phyloP scores from a whole-genome alignment of 2,888 invertebrate genomes.

The Drosophila atripex region DNA sequence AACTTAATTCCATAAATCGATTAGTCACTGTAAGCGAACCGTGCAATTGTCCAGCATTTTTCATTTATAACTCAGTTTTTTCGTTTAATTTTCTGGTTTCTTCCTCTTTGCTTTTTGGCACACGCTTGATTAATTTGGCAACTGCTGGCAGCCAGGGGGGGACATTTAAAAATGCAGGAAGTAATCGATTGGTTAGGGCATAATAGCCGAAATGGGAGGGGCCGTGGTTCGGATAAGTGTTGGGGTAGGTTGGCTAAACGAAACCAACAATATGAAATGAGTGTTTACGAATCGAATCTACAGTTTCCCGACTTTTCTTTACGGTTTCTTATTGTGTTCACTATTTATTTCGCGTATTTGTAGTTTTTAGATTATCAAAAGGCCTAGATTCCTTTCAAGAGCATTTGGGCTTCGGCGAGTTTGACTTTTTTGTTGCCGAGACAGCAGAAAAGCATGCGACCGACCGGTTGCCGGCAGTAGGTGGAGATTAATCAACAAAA shows the following conservation, averaged over 20 bases:
- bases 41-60: constrained; percentile 74
- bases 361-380: background rate
- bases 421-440: constrained; percentile 1
- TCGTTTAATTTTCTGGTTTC: constrained; percentile 29
- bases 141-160: constrained; percentile 13
- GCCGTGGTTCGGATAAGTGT: constrained; percentile 7
- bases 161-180: constrained; percentile 47
- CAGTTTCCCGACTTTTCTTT: background rate
- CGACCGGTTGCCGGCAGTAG: constrained; percentile 60
- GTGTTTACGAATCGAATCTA: background rate
- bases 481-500: constrained; percentile 64
- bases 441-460: constrained; percentile 31
- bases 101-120: constrained; percentile 21
- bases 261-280: background rate
- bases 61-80: constrained; percentile 59
- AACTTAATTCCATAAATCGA: constrained; percentile 70
- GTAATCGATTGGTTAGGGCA: constrained; percentile 46
- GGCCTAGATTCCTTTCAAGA: constrained; percentile 2
- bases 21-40: constrained; percentile 76
- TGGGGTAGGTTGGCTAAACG: constrained; percentile 7
- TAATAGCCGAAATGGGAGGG: constrained; percentile 32
- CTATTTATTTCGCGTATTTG: background rate
- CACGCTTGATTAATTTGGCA: constrained; percentile 47
- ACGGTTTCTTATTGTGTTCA: background rate
- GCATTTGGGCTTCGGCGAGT: constrained; percentile 20